Percentiles rank a stretch among this genome's conserved stretches.
phyloP scores from a whole-genome alignment of 2,888 invertebrate genomes.

The Rosalia funebris region DNA sequence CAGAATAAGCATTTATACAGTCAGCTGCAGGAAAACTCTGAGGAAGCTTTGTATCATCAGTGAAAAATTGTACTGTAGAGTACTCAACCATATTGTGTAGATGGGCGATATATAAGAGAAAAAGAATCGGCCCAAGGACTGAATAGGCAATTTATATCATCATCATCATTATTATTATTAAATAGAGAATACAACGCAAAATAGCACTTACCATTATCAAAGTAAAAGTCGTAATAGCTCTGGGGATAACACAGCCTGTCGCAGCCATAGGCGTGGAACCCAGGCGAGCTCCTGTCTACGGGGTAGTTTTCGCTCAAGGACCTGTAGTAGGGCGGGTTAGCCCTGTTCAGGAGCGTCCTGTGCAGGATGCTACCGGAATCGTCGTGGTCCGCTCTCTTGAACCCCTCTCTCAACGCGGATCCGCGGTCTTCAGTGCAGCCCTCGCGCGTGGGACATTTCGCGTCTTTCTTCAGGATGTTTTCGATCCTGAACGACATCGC shows the following conservation, averaged over 20 bases:
- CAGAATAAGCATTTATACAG: too few relatives aligned
- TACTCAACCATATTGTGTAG: too few relatives aligned
- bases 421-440: not conserved
- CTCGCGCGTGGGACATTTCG: not conserved
- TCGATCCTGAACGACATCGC: constrained; percentile 16
- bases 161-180: too few relatives aligned
- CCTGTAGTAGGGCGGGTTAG: constrained; percentile 3
- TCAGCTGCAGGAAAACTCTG: too few relatives aligned
- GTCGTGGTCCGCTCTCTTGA: not conserved
- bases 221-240: constrained; percentile 6
- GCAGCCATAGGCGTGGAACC: not conserved
- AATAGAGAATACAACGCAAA: too few relatives aligned
- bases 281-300: not conserved
- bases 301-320: not conserved
- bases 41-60: too few relatives aligned
- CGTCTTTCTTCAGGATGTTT: constrained; percentile 12
- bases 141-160: too few relatives aligned
- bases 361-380: constrained; percentile 13
- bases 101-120: too few relatives aligned
- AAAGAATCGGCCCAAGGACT: too few relatives aligned
- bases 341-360: constrained; percentile 15
- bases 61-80: too few relatives aligned
- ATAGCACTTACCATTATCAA: constrained; percentile 11
- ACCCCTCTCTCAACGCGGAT: not conserved
- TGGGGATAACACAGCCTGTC: constrained; percentile 8